These are phyloP conservation scores for Epinephelus malabaricus DNA, from an alignment of 2,797 vertebrate genomes.

Conservation along the genomic window DNA sequence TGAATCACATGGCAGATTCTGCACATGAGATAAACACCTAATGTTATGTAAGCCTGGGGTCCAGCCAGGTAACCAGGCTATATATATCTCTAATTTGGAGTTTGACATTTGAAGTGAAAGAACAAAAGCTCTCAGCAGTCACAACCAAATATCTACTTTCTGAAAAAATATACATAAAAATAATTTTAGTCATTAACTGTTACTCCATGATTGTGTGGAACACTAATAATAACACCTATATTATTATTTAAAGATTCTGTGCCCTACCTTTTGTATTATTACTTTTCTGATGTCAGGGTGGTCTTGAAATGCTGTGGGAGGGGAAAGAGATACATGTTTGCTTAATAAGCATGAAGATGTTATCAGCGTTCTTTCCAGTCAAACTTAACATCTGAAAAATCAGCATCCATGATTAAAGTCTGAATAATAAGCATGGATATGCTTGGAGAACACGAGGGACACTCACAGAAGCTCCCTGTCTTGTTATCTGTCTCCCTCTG, in stretches of 20 bases:
- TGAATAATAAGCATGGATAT: not conserved
- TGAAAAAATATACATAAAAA: not conserved
- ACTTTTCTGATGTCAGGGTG: slow-evolving; percentile 61
- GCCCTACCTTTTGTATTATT: slow-evolving; percentile 72
- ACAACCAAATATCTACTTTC: not conserved
- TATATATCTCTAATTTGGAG: not conserved
- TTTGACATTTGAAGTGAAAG: not conserved
- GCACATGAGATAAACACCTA: slow-evolving; percentile 2
- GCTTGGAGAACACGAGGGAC: not conserved
- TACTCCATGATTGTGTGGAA: not conserved
- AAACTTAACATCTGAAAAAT: not conserved
- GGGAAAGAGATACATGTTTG: not conserved
- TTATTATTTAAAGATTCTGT: not conserved
- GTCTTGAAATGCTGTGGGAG: slow-evolving; percentile 57
- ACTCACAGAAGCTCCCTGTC: slow-evolving; percentile 60
- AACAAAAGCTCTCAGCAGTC: not conserved
- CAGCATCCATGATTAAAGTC: not conserved
- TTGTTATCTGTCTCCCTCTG: slow-evolving; percentile 77
- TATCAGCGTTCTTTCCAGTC: not conserved
- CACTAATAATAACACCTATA: not conserved
- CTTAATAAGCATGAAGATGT: not conserved
- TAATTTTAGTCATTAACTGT: not conserved
- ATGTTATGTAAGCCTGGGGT: not conserved
- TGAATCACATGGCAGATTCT: slow-evolving; percentile 28
- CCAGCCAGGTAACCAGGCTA: not conserved